These are phyloP conservation scores for Miniopterus natalensis DNA, from an alignment of 2,113 vertebrate genomes.

Conservation along the genomic window DNA sequence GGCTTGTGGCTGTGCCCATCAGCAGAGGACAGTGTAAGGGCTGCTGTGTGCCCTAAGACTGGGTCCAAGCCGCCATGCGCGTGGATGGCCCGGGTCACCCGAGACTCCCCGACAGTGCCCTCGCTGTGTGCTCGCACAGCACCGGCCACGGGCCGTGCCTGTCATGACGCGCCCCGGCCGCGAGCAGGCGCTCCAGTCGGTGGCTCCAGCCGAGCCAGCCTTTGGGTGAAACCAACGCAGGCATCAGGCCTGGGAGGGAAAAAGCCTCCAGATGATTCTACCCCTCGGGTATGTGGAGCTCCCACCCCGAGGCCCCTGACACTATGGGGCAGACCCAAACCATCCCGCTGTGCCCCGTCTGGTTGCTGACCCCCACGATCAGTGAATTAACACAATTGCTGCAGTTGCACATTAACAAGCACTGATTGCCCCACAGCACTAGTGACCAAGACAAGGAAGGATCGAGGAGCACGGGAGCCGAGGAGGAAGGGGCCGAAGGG, in stretches of 20 bases:
- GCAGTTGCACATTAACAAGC: not conserved
- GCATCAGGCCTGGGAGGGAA: not conserved
- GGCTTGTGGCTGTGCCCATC: not conserved
- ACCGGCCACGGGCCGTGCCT: rapidly evolving
- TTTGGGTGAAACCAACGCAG: not conserved
- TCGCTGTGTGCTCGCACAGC: not conserved
- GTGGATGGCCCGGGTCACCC: no score
- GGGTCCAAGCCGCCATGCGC: not conserved
- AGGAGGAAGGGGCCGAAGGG: not conserved
- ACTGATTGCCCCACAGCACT: not conserved
- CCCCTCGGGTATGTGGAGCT: not conserved
- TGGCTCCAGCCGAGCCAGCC: not conserved
- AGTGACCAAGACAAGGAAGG: not conserved
- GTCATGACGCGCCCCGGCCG: rapidly evolving
- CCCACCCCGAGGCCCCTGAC: not conserved
- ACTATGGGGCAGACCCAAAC: not conserved
- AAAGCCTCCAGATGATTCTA: not conserved
- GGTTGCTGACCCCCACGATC: not conserved
- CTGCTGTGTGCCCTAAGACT: not conserved
- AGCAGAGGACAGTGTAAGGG: not conserved
- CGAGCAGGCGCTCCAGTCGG: not conserved
- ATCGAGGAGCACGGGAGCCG: not conserved
- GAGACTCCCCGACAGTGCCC: no score
- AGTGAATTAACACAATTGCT: not conserved
- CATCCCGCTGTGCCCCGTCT: no score